Base-by-base conservation (phyloP, 2,113 vertebrate genomes). In the Pimephales promelas region DNA sequence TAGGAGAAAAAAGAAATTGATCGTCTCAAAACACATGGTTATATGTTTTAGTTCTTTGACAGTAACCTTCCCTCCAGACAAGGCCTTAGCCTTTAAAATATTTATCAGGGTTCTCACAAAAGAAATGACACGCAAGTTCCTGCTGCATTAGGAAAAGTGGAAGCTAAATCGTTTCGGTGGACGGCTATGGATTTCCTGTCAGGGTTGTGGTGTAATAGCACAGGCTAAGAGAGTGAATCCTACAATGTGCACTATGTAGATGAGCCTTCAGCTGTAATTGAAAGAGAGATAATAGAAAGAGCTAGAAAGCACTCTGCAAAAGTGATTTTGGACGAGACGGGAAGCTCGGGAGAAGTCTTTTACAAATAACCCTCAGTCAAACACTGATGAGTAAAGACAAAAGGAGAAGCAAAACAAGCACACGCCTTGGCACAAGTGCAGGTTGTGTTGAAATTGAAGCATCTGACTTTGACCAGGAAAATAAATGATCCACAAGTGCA, bases 161-260 rank as follows among this genome's bases (percentile, higher is more conserved):
- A 82, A 90, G 91, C 87, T 87, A 88, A 92, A 93, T 92, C 88
- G 91, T 91, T 91, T 88, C 88, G 85, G 84, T 72, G 75, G 90
- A 91, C 89, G 87, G 86, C 88, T 91, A 94, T 93, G 89, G 94
- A 94, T 93, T 94, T 94, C 89, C 90, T 93, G 93, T 93, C 92
- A 87, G 88, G 22, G 28, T 80, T 77, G 84, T 87, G 88, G 90
- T 93, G 91, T 91, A 92, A 93, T 90, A 90, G 90, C 89, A 86
- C 83, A 85, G 90, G 70, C 88, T 87, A 82, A 85, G 84, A 89
- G 85, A 77, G 80, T 89, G 74, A 75, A 84, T 89, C 87, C 86
- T 89, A 82, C 72, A 88, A 87, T 86, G 83, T 82, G 81, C 76
- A 64, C 81, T 89, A 93, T 93, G 91, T 91, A 93, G 92, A 94